Evolutionary conservation across 23 tunicate species (phyloP).

Genomic region (Oikopleura dioica): DNA sequence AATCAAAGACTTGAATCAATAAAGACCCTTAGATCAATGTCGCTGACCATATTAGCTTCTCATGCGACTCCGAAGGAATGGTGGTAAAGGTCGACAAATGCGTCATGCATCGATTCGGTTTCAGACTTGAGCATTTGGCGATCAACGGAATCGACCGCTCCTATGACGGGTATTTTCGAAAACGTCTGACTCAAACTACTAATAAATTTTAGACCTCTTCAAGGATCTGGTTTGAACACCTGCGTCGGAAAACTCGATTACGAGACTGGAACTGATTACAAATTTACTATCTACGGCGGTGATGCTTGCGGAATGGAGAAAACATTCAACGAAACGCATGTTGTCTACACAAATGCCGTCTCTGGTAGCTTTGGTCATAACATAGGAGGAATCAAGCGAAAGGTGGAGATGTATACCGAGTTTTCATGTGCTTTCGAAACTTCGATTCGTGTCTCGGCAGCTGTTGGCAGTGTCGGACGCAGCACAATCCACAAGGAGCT

Average conservation of each 20-base stretch:
- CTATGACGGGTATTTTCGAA: slow-evolving; percentile 1
- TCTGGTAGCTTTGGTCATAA: background rate
- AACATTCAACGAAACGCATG: background rate
- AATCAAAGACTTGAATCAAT: too few relatives aligned
- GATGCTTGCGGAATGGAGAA: background rate
- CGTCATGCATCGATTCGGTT: slow-evolving; percentile 5
- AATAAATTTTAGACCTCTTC: too few relatives aligned
- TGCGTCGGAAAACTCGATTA: background rate
- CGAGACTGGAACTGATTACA: background rate
- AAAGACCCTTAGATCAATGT: too few relatives aligned
- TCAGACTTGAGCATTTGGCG: slow-evolving; percentile 9
- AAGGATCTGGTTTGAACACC: background rate
- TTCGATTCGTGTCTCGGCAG: background rate
- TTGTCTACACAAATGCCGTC: background rate
- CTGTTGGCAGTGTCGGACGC: background rate
- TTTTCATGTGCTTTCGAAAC: slow-evolving; percentile 3
- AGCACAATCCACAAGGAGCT: background rate
- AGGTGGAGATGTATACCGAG: background rate
- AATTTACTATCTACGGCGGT: background rate
- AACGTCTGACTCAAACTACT: too few relatives aligned
- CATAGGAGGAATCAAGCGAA: background rate
- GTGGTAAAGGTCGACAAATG: background rate
- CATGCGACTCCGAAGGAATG: background rate
- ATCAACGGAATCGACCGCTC: background rate
- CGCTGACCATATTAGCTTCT: background rate